A percentile compares a stretch with the other conserved stretches of the same genome.
Conservation (phyloP, 2,888 invertebrate species). For the Rotaria macrura region DNA sequence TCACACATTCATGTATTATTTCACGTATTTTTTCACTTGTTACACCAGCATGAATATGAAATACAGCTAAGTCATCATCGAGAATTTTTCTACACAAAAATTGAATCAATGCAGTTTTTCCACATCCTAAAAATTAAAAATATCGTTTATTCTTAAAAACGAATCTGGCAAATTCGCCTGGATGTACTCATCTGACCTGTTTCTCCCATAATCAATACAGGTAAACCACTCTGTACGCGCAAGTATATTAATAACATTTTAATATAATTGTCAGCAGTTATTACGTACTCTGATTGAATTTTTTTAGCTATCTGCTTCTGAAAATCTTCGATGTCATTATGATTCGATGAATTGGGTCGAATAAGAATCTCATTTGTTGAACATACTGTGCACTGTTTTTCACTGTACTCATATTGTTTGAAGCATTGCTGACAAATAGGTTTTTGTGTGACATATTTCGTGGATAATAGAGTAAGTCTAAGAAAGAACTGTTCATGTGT, state of each 20-base stretch:
- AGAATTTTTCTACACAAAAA: conserved; percentile 40
- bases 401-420: neutral
- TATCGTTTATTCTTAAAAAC: no score
- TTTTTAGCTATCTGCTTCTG: neutral
- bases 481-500: neutral
- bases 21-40: conserved; percentile 40
- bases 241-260: conserved; percentile 46
- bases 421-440: neutral
- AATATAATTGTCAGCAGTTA: conserved; percentile 46
- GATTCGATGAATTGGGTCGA: neutral
- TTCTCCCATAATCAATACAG: conserved; percentile 48
- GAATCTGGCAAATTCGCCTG: no score
- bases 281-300: conserved; percentile 37
- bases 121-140: no score
- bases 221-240: conserved; percentile 45
- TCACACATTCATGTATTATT: conserved; percentile 39
- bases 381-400: neutral
- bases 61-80: conserved; percentile 35
- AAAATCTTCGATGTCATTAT: neutral
- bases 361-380: neutral
- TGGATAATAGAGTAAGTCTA: neutral
- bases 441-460: neutral
- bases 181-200: conserved; percentile 35
- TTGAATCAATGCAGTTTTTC: conserved; percentile 44
- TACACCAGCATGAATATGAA: conserved; percentile 42